Evolutionary conservation across 1,140 invertebrate species (phyloP), one percentile per base, ranked within the genome.

Genomic region (Meteorus sp.): DNA sequence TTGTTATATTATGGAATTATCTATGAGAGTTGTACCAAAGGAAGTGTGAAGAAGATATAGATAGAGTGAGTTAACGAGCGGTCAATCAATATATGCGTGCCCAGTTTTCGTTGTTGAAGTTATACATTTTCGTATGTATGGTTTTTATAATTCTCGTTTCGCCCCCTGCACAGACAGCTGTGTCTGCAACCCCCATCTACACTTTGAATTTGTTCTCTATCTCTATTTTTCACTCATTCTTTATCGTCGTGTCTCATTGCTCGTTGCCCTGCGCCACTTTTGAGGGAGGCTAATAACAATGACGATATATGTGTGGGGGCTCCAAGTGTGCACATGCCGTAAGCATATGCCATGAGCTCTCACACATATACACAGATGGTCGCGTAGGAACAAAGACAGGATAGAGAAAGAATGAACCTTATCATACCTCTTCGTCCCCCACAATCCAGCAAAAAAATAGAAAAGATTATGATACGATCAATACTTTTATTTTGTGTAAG

Each of bases 341-440:
- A 60, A 62, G 65, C 66, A 73, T 71, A 75, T 73, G 67, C 68
- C 61, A 33, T 35, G 29, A 31, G 29, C 55, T 50, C 48, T 53
- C 51, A 37, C 47, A 63, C n/a, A n/a, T n/a, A n/a, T n/a, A n/a
- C 66, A 65, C 72, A 75, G 70, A 73, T 75, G 73, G 68, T 37
- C 27, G 17, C n/a, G 17, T 48, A 44, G 13, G 8, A 52, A 52
- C 31, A 52, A 52, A 35, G 19, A 52, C 33, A n/a, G 29, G n/a
- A n/a, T n/a, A n/a, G n/a, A n/a, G n/a, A n/a, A n/a, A n/a, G n/a
- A n/a, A n/a, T n/a, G 4, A 29, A 29, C 11, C 29, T 33, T 33
- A 33, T 33, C 29, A 33, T 29, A 5, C 27, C 27, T 29, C 27
- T 29, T 29, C n/a, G n/a, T n/a, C n/a, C n/a, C n/a, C n/a, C n/a